These are phyloP conservation scores for Podabrus alpinus DNA, from an alignment of 2,888 invertebrate genomes.

Conservation along the genomic window DNA sequence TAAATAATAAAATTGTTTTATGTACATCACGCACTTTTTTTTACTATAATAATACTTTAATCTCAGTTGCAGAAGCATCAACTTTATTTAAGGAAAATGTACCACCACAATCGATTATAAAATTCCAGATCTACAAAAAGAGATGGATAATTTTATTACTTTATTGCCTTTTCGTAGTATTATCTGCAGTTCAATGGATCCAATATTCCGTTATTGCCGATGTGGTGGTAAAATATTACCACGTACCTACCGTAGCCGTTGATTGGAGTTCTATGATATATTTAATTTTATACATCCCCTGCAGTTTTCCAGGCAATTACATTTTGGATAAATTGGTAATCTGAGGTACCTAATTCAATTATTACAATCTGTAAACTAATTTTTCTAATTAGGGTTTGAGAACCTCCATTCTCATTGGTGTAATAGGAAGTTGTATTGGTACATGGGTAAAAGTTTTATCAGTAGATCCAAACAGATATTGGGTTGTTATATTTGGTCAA, in stretches of 20 bases:
- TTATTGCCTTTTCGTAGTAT: not conserved
- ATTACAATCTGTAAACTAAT: not conserved
- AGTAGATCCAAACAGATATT: not conserved
- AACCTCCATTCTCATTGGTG: not conserved
- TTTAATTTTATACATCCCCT: not conserved
- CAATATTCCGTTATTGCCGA: not conserved
- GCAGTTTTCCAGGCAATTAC: not conserved
- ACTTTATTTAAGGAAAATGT: not conserved
- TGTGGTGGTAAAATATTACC: not conserved
- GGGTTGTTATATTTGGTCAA: not conserved
- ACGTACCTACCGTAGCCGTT: not conserved
- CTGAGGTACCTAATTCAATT: accelerated
- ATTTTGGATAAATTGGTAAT: not conserved
- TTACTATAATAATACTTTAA: no score
- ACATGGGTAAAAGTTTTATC: not conserved
- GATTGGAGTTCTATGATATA: not conserved
- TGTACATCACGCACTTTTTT: no score
- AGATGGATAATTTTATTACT: not conserved
- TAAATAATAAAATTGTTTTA: no score
- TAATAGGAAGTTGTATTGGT: not conserved
- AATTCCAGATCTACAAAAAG: not conserved
- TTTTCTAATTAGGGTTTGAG: not conserved
- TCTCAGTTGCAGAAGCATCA: not conserved
- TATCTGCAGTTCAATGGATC: not conserved
- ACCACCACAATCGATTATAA: not conserved